Evolutionary conservation across 2,888 invertebrate genomes (phyloP).

Genomic region (Rotaria socialis): DNA sequence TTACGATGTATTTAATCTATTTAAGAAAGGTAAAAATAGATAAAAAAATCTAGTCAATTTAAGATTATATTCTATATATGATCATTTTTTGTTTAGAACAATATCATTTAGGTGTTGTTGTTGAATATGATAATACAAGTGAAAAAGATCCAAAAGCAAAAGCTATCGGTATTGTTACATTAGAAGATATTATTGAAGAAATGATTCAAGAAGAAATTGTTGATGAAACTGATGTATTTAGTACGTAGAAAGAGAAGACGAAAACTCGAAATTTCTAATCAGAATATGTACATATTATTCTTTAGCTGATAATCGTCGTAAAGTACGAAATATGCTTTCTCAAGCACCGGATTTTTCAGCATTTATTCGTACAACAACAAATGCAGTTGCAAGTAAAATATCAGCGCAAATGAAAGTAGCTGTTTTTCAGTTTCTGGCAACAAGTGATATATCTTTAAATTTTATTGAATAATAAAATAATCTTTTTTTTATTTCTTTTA

Average conservation of each 20-base stretch:
- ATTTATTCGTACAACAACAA: not conserved
- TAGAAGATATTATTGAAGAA: slow-evolving; percentile 96
- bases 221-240: slow-evolving; percentile 67
- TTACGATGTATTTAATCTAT: slow-evolving; percentile 36
- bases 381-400: slow-evolving; percentile 6
- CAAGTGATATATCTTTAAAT: slow-evolving; percentile 20
- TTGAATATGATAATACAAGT: slow-evolving; percentile 24
- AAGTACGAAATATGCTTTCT: slow-evolving; percentile 26
- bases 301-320: slow-evolving; percentile 35
- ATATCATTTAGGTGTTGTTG: slow-evolving; percentile 30
- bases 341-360: slow-evolving; percentile 31
- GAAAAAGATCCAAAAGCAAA: slow-evolving; percentile 42
- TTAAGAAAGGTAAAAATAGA: not conserved
- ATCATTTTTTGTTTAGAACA: slow-evolving; percentile 2
- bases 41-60: not conserved
- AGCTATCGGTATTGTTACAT: slow-evolving; percentile 78
- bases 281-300: not conserved
- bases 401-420: slow-evolving; percentile 44
- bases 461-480: not conserved
- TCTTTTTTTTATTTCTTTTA: not conserved
- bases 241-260: not conserved
- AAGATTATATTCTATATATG: not conserved
- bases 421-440: slow-evolving; percentile 41
- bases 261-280: too few relatives aligned
- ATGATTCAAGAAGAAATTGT: slow-evolving; percentile 94